Percentiles rank a stretch among this genome's conserved stretches.
These are phyloP conservation scores for Cyrtonyx montezumae DNA, from an alignment of 2,113 vertebrate species.

Conservation along the genomic window DNA sequence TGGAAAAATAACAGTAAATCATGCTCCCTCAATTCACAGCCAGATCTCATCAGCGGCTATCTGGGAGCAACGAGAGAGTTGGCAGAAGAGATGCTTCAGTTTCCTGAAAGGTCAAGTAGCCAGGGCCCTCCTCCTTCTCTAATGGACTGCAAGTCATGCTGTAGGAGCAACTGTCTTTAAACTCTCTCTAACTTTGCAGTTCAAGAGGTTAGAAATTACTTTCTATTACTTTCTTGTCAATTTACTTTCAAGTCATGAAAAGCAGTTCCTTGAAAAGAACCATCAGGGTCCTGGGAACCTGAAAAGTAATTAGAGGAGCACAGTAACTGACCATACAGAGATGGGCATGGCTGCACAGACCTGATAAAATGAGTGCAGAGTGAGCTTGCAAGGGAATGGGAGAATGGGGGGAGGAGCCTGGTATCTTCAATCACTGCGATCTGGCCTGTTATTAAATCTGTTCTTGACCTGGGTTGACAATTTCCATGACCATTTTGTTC, in stretches of 20 bases:
- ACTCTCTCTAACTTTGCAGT: conserved; percentile 34
- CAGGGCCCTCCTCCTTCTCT: neutral
- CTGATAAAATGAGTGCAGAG: neutral
- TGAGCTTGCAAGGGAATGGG: neutral
- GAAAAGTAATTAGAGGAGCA: neutral
- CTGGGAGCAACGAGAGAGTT: conserved; percentile 29
- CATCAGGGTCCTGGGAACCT: conserved; percentile 46
- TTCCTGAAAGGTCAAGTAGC: conserved; percentile 69
- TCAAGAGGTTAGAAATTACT: conserved; percentile 56
- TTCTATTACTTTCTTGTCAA: neutral
- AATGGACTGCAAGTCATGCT: conserved; percentile 40
- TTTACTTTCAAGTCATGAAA: conserved; percentile 61
- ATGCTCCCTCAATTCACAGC: neutral
- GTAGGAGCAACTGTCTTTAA: conserved; percentile 33
- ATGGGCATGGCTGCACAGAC: neutral
- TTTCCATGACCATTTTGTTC: conserved; percentile 43
- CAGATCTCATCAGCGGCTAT: conserved; percentile 39
- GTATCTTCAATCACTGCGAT: conserved; percentile 9
- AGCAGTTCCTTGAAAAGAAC: conserved; percentile 37
- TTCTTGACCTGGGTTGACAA: conserved; percentile 24
- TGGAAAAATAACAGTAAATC: conserved; percentile 2
- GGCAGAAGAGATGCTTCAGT: conserved; percentile 42
- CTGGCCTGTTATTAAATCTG: conserved; percentile 26
- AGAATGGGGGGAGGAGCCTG: neutral
- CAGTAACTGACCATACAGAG: neutral